These are phyloP conservation scores for Agrotis segetum DNA, from an alignment of 2,888 invertebrate genomes.

Conservation along the genomic window DNA sequence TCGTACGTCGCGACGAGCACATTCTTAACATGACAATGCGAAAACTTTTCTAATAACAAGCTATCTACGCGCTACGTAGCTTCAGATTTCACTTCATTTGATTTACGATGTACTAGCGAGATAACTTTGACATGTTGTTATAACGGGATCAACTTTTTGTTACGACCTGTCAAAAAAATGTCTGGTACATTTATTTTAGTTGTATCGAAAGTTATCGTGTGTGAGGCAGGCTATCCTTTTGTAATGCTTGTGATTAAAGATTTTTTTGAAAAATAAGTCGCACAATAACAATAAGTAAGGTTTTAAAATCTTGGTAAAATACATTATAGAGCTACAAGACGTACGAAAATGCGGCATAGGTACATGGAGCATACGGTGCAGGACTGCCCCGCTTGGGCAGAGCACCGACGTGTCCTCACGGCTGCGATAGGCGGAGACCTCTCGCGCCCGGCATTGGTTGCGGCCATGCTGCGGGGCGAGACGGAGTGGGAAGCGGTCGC, in stretches of 20 bases:
- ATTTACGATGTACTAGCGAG: conserved; percentile 34
- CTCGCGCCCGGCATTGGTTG: too few species aligned
- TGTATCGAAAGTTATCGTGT: not conserved
- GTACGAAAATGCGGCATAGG: too few species aligned
- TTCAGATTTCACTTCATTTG: conserved; percentile 24
- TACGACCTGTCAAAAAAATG: conserved; percentile 9
- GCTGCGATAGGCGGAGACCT: too few species aligned
- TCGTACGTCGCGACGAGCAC: too few species aligned
- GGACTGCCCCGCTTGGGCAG: too few species aligned
- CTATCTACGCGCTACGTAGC: not conserved
- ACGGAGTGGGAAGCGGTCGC: too few species aligned
- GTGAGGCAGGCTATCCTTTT: not conserved
- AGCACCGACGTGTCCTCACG: too few species aligned
- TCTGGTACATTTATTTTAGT: conserved; percentile 13
- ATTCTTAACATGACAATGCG: not conserved
- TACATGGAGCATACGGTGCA: too few species aligned
- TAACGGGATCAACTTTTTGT: conserved; percentile 16
- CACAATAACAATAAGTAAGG: too few species aligned
- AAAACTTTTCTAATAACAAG: conserved; percentile 22
- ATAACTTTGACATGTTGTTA: conserved; percentile 21
- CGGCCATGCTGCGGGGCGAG: too few species aligned
- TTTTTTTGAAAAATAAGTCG: not conserved
- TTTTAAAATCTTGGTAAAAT: too few species aligned
- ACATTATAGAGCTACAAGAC: too few species aligned
- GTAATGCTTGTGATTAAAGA: not conserved